These are phyloP conservation scores for Dryadula phaetusa DNA, from an alignment of 2,888 invertebrate species.

Conservation along the genomic window DNA sequence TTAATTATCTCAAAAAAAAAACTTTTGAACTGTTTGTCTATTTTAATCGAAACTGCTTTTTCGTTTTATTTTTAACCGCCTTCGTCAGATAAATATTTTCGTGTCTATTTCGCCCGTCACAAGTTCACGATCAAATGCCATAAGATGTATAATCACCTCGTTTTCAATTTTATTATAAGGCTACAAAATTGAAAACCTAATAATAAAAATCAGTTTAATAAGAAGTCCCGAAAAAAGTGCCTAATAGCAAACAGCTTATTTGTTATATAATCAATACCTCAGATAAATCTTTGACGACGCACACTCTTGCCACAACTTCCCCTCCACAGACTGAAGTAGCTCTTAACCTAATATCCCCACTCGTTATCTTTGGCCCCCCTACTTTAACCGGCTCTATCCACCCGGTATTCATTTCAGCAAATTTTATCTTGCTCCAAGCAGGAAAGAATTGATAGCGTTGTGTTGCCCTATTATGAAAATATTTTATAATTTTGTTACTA, in stretches of 20 bases:
- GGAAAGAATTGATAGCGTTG: conserved; percentile 86
- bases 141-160: no score
- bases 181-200: no score
- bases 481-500: not conserved
- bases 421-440: conserved; percentile 85
- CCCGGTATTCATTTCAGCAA: conserved; percentile 85
- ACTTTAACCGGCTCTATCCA: conserved; percentile 64
- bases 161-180: no score
- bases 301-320: conserved; percentile 86
- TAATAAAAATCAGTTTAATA: no score
- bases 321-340: conserved; percentile 91
- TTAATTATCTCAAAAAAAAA: not conserved
- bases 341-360: conserved; percentile 61
- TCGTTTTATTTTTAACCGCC: no score
- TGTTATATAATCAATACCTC: conserved; percentile 78
- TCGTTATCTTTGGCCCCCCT: conserved; percentile 51
- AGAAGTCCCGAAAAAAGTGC: no score
- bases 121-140: no score
- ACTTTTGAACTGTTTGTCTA: no score
- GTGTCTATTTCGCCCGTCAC: no score
- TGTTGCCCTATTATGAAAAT: conserved; percentile 83
- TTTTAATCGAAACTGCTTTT: no score
- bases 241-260: no score
- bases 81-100: no score
- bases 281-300: conserved; percentile 87